phyloP scores from a whole-genome alignment of 2,113 vertebrate genomes.

The Tragelaphus buxtoni region DNA sequence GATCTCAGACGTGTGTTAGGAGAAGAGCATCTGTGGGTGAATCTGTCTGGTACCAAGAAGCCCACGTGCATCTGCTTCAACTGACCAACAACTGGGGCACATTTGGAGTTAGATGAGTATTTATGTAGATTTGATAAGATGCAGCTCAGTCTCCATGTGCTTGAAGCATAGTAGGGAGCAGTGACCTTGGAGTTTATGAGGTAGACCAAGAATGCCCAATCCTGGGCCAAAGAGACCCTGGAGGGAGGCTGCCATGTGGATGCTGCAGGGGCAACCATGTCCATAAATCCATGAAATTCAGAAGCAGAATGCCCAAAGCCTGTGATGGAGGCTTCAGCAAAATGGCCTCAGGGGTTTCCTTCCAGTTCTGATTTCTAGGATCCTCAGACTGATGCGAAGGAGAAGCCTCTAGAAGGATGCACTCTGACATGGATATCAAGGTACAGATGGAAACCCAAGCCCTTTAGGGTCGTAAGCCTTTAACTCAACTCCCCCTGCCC shows the following conservation, averaged over 20 bases:
- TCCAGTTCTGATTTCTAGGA: neutral
- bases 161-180: neutral
- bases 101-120: neutral
- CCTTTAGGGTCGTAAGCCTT: neutral
- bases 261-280: neutral
- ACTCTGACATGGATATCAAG: neutral
- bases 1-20: neutral
- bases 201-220: neutral
- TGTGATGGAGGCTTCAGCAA: neutral
- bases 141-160: neutral
- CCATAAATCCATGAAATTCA: neutral
- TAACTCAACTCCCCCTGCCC: neutral
- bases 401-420: neutral
- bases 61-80: neutral
- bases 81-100: neutral
- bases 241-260: neutral
- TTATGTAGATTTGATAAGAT: neutral
- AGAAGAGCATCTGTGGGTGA: neutral
- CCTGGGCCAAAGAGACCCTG: neutral
- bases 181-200: neutral
- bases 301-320: neutral
- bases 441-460: neutral
- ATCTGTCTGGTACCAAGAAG: neutral
- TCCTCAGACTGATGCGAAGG: neutral
- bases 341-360: neutral